A percentile compares a stretch with the other conserved stretches of the same genome.
phyloP scores from a whole-genome alignment of 2,797 vertebrate species.

The Adelosebastes latens region DNA sequence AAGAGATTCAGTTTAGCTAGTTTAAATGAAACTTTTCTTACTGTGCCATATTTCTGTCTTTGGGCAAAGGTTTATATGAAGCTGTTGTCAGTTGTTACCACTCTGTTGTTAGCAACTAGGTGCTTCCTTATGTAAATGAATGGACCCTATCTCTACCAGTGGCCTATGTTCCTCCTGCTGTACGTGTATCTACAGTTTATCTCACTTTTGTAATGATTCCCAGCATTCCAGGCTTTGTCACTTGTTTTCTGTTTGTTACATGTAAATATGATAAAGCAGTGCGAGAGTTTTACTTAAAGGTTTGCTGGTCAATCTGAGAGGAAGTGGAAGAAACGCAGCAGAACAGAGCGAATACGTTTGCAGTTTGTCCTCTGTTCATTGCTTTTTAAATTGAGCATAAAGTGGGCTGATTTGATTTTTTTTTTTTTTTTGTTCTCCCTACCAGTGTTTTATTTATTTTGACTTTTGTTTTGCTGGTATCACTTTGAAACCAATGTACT shows the following conservation, averaged over 20 bases:
- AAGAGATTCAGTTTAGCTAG: constrained; percentile 85
- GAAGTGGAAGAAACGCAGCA: constrained; percentile 51
- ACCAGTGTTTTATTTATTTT: constrained; percentile 89
- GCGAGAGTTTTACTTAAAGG: constrained; percentile 84
- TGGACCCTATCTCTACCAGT: constrained; percentile 93
- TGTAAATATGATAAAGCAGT: constrained; percentile 90
- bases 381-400: constrained; percentile 77
- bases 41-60: constrained; percentile 92
- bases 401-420: constrained; percentile 79
- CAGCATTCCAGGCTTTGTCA: constrained; percentile 94
- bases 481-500: constrained; percentile 93
- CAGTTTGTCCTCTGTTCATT: constrained; percentile 54
- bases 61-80: constrained; percentile 93
- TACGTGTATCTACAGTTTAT: constrained; percentile 90
- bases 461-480: constrained; percentile 88
- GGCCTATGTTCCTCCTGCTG: constrained; percentile 92
- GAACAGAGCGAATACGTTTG: constrained; percentile 47
- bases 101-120: constrained; percentile 93
- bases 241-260: constrained; percentile 80
- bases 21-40: constrained; percentile 88
- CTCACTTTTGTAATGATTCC: constrained; percentile 91
- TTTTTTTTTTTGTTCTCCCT: constrained; percentile 68
- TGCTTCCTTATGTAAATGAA: constrained; percentile 93
- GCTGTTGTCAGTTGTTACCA: constrained; percentile 95
- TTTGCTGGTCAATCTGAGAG: constrained; percentile 78